Conservation (phyloP, 2,888 invertebrate species). For the Alsophila aescularia region DNA sequence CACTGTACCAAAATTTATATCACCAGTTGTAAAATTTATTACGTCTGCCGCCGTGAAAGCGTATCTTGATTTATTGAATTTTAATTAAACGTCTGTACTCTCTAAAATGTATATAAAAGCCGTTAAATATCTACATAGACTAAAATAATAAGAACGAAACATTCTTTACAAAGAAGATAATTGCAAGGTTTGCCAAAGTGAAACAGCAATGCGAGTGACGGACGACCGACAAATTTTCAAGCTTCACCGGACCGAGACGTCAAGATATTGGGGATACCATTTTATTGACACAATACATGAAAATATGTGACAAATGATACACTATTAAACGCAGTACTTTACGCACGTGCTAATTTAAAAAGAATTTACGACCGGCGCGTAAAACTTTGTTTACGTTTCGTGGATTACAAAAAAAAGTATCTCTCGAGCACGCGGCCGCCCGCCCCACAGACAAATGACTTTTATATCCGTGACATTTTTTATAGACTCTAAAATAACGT, state of each 20-base stretch:
- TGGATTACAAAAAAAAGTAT: not conserved
- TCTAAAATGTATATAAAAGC: not conserved
- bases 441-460: constrained; percentile 1
- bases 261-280: too few species aligned
- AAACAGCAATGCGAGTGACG: too few species aligned
- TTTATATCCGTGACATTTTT: constrained; percentile 4
- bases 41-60: not conserved
- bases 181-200: too few species aligned
- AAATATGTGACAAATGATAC: too few species aligned
- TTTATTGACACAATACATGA: too few species aligned
- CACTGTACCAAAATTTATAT: not conserved
- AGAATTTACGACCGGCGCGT: constrained; percentile 4
- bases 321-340: too few species aligned
- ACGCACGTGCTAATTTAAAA: not conserved
- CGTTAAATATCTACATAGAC: too few species aligned
- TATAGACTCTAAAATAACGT: constrained; percentile 6
- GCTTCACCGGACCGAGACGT: too few species aligned
- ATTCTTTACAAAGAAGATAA: too few species aligned
- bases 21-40: not conserved
- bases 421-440: not conserved
- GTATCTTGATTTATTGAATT: not conserved
- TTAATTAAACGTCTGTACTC: not conserved
- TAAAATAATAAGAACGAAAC: too few species aligned
- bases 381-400: constrained; percentile 8
- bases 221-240: too few species aligned